Evolutionary conservation across 2,113 vertebrate genomes (phyloP).

Genomic region (Glaucomys volans): DNA sequence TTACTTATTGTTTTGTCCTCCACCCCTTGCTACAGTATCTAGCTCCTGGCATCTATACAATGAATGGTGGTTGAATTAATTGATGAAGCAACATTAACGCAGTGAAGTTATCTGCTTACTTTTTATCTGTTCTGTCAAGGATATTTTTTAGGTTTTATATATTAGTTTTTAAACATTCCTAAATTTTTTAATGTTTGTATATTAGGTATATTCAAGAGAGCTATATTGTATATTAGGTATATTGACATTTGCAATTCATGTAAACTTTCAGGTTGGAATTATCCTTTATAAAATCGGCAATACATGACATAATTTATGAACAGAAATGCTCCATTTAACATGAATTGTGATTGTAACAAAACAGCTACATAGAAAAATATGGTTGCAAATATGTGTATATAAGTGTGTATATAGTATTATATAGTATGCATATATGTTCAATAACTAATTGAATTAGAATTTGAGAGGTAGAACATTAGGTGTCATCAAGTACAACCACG

Average conservation of each 20-base stretch:
- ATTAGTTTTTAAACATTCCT: neutral
- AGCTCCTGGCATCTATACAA: neutral
- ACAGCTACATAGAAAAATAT: neutral
- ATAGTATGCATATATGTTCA: neutral
- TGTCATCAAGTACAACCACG: constrained; percentile 7
- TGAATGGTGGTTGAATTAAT: constrained; percentile 32
- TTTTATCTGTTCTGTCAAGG: constrained; percentile 21
- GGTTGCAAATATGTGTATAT: neutral
- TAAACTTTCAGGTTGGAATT: constrained; percentile 33
- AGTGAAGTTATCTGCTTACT: neutral
- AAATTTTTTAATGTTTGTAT: neutral
- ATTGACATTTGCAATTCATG: neutral
- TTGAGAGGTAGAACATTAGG: neutral
- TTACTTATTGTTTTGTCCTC: constrained; percentile 2
- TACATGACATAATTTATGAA: neutral
- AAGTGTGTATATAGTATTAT: too few relatives aligned
- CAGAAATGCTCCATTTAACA: constrained; percentile 16
- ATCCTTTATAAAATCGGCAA: constrained; percentile 25
- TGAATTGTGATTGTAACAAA: neutral
- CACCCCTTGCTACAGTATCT: neutral
- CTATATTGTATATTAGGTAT: neutral
- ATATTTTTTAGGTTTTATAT: neutral
- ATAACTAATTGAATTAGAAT: constrained; percentile 8
- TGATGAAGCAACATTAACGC: neutral
- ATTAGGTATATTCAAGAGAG: neutral